A percentile compares a stretch with the other conserved stretches of the same genome.
These are phyloP conservation scores for Gymnothorax reevesii DNA, from an alignment of 2,797 vertebrate genomes.

Conservation along the genomic window DNA sequence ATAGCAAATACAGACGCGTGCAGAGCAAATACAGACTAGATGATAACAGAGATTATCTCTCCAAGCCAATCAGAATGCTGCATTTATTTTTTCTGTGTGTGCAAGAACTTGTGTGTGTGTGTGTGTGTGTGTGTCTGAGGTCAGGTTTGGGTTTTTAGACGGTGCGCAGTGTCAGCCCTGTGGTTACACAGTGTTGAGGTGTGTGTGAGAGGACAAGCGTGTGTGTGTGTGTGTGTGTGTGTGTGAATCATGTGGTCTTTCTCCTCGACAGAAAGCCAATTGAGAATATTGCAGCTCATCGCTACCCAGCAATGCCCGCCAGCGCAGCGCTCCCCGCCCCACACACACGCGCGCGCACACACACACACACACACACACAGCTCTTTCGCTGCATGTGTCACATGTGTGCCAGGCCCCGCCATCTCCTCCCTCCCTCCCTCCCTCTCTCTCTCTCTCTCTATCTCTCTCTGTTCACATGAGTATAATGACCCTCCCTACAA, in stretches of 20 bases:
- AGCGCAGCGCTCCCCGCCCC: too few species aligned
- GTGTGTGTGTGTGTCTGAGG: too few species aligned
- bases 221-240: too few species aligned
- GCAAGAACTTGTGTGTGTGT: neutral
- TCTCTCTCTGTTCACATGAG: neutral
- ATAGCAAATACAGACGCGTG: neutral
- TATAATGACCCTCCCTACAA: too few species aligned
- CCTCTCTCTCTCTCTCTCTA: neutral
- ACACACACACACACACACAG: too few species aligned
- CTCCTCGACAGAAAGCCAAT: neutral
- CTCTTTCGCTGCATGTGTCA: neutral
- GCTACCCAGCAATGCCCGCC: too few species aligned
- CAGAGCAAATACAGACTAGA: neutral
- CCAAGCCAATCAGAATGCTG: neutral
- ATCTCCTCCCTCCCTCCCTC: too few species aligned
- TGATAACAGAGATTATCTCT: neutral
- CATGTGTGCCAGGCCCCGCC: neutral
- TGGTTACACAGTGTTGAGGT: neutral
- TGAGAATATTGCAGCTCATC: neutral
- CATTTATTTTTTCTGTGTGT: neutral
- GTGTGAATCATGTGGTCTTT: neutral
- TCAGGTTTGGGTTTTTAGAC: too few species aligned
- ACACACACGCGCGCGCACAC: neutral
- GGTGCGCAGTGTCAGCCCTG: neutral
- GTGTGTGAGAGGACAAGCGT: neutral